Conservation (phyloP, 2,888 invertebrate species). For the Tethea ocularis region DNA sequence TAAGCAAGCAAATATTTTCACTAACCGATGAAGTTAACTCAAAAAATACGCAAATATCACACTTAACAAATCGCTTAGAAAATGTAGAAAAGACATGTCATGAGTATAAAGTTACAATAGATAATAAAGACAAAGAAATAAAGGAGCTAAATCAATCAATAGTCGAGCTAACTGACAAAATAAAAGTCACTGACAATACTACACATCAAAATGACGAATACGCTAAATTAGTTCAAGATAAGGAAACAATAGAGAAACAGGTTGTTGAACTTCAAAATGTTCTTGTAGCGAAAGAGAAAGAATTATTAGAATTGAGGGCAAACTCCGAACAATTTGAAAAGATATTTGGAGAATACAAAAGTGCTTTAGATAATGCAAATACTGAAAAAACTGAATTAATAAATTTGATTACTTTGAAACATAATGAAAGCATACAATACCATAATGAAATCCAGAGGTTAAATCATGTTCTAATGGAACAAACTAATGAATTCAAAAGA, state of each 20-base stretch:
- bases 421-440: constrained; percentile 92
- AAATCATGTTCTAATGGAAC: constrained; percentile 83
- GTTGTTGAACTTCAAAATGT: constrained; percentile 44
- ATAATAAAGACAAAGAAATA: constrained; percentile 65
- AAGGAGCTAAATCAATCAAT: constrained; percentile 67
- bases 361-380: constrained; percentile 49
- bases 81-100: constrained; percentile 43
- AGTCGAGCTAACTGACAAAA: constrained; percentile 60
- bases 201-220: constrained; percentile 58
- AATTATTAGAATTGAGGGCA: constrained; percentile 46
- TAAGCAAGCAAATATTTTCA: constrained; percentile 48
- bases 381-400: constrained; percentile 88
- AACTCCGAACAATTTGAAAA: constrained; percentile 51
- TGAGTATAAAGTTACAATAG: constrained; percentile 45
- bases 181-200: constrained; percentile 51
- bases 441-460: constrained; percentile 93
- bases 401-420: constrained; percentile 90
- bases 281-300: constrained; percentile 49
- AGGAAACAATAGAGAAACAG: constrained; percentile 53
- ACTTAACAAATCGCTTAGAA: constrained; percentile 40
- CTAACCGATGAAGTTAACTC: constrained; percentile 54
- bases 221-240: constrained; percentile 56
- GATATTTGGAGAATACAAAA: constrained; percentile 55
- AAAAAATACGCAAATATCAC: constrained; percentile 55
- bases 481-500: constrained; percentile 66